These are phyloP conservation scores for Pithecia hirsuta DNA, from an alignment of 2,797 vertebrate species.

Conservation along the genomic window DNA sequence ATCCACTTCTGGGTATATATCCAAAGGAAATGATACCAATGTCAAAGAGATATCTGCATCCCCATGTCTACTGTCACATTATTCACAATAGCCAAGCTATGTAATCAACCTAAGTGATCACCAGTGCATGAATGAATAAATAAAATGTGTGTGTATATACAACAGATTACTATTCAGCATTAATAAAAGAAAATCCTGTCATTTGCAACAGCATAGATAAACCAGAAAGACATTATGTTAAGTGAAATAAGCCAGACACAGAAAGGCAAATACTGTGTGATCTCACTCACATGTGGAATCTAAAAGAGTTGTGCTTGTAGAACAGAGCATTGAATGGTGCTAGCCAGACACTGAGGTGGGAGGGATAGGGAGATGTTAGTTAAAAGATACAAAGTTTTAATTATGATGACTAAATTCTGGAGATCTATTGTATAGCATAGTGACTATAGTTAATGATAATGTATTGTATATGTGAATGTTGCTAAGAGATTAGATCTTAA, in stretches of 20 bases:
- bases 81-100: not conserved
- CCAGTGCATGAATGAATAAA: not conserved
- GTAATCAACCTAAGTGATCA: not conserved
- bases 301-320: not conserved
- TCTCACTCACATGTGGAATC: not conserved
- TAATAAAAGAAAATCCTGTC: not conserved
- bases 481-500: not conserved
- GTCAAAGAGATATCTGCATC: not conserved
- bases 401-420: not conserved
- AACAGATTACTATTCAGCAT: not conserved
- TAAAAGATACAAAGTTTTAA: not conserved
- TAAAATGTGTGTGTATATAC: not conserved
- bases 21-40: not conserved
- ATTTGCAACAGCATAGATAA: not conserved
- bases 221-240: not conserved
- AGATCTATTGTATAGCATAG: not conserved
- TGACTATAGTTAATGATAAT: not conserved
- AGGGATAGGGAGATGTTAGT: not conserved
- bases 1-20: not conserved
- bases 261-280: not conserved
- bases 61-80: not conserved
- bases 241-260: not conserved
- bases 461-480: not conserved
- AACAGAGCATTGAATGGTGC: not conserved
- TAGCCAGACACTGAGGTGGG: not conserved